Conservation (phyloP, 1,140 invertebrate species). For the Leptinotarsa lineolata region DNA sequence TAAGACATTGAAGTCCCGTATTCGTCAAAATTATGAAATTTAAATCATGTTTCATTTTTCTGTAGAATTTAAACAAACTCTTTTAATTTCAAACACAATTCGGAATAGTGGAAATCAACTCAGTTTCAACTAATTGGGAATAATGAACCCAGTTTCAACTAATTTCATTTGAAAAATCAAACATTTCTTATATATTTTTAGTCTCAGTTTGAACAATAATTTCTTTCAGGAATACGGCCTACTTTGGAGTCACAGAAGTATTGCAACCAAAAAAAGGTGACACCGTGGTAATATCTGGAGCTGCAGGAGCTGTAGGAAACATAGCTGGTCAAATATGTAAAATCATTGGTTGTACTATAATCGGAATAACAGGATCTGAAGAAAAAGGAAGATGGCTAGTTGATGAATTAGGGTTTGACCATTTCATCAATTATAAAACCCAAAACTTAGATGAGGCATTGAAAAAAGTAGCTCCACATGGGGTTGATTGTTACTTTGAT, state of each 20-base stretch:
- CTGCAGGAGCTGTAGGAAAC: slow-evolving; percentile 71
- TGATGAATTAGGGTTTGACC: slow-evolving; percentile 68
- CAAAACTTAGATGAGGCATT: slow-evolving; percentile 60
- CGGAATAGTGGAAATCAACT: no score
- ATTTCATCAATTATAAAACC: slow-evolving; percentile 74
- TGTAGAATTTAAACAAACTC: no score
- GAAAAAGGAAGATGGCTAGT: slow-evolving; percentile 70
- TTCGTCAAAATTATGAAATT: no score
- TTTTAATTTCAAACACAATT: no score
- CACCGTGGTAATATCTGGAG: slow-evolving; percentile 67
- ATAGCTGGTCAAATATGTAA: slow-evolving; percentile 69
- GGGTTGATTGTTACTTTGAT: slow-evolving; percentile 75
- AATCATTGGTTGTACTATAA: slow-evolving; percentile 61
- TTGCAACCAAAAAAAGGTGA: slow-evolving; percentile 71
- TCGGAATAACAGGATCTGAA: slow-evolving; percentile 73
- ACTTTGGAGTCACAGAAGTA: slow-evolving; percentile 72
- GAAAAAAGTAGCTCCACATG: slow-evolving; percentile 67
- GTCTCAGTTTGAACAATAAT: background rate
- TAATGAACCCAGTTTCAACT: no score
- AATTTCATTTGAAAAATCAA: background rate
- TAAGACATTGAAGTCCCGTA: no score
- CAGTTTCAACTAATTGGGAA: no score
- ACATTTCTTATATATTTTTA: background rate
- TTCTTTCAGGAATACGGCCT: slow-evolving; percentile 61
- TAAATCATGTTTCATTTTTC: no score